A percentile compares a stretch with the other conserved stretches of the same genome.
Conservation (phyloP, 2,888 invertebrate genomes). For the Oscheius sp. region DNA sequence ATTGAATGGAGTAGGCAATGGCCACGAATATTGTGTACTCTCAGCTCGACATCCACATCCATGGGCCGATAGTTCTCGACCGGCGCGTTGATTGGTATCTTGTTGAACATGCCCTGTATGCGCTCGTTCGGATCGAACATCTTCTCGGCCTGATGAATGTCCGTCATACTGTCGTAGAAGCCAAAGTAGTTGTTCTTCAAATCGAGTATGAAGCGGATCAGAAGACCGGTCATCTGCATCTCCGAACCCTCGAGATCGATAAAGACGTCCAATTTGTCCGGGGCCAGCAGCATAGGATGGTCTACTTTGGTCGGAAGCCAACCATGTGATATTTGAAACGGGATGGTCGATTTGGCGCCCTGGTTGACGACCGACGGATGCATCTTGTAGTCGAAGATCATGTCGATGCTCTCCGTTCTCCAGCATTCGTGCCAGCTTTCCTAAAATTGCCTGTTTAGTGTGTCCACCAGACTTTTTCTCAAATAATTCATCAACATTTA, state of each 20-base stretch:
- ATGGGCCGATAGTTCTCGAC: slow-evolving; percentile 62
- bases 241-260: slow-evolving; percentile 94
- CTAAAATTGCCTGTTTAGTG: slow-evolving; percentile 1
- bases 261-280: slow-evolving; percentile 91
- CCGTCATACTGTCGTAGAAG: slow-evolving; percentile 82
- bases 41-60: slow-evolving; percentile 52
- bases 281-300: slow-evolving; percentile 79
- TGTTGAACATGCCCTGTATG: slow-evolving; percentile 41
- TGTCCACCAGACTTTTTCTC: not conserved
- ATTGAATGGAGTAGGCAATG: slow-evolving; percentile 77
- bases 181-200: slow-evolving; percentile 93
- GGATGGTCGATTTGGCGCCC: slow-evolving; percentile 46
- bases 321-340: slow-evolving; percentile 39
- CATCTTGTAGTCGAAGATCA: slow-evolving; percentile 60
- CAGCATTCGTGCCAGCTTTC: slow-evolving; percentile 65
- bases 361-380: slow-evolving; percentile 49
- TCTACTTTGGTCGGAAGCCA: slow-evolving; percentile 44
- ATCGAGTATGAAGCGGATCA: slow-evolving; percentile 80
- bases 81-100: slow-evolving; percentile 39
- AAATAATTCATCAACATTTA: too few relatives aligned
- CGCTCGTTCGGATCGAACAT: not conserved
- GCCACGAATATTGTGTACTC: slow-evolving; percentile 91
- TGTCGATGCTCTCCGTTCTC: slow-evolving; percentile 61
- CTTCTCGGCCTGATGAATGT: slow-evolving; percentile 38
- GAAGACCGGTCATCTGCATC: slow-evolving; percentile 89